phyloP scores from a whole-genome alignment of 2,888 invertebrate species.

The Dexiosoma caninum region DNA sequence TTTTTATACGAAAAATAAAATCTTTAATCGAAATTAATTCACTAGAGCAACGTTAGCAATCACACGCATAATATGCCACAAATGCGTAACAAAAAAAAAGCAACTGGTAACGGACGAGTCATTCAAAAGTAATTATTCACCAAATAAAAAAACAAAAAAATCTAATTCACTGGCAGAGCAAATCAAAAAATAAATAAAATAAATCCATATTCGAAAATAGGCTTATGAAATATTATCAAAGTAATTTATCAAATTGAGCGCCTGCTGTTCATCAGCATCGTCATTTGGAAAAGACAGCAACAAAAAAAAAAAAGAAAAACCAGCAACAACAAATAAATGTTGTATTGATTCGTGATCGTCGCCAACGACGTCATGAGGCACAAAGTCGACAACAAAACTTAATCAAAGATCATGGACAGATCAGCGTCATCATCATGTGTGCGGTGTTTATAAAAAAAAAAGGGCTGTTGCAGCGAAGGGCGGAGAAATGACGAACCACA shows the following conservation, averaged over 20 bases:
- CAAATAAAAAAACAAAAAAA: conserved; percentile 37
- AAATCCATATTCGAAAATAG: conserved; percentile 31
- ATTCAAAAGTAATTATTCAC: conserved; percentile 59
- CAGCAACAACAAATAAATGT: conserved; percentile 10
- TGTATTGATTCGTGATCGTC: conserved; percentile 61
- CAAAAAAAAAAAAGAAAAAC: no score
- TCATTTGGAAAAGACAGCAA: conserved; percentile 16
- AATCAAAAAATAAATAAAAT: neutral
- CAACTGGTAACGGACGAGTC: conserved; percentile 54
- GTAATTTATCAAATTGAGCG: conserved; percentile 61
- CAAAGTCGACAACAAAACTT: conserved; percentile 53
- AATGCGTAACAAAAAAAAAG: conserved; percentile 6
- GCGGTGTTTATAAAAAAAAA: conserved; percentile 27
- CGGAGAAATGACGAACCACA: conserved; percentile 44
- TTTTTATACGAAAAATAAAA: conserved; percentile 2
- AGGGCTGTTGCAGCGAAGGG: conserved; percentile 30
- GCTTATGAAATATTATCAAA: conserved; percentile 54
- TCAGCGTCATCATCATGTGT: conserved; percentile 25
- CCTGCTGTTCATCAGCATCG: conserved; percentile 59
- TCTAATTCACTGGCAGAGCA: conserved; percentile 31
- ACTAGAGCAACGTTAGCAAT: conserved; percentile 7
- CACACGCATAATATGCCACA: conserved; percentile 9
- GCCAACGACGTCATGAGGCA: conserved; percentile 47
- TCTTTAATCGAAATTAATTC: conserved; percentile 21
- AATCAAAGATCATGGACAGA: conserved; percentile 57